These are phyloP conservation scores for Masnerella sp. DNA, from an alignment of 2,888 invertebrate genomes.

Conservation along the genomic window DNA sequence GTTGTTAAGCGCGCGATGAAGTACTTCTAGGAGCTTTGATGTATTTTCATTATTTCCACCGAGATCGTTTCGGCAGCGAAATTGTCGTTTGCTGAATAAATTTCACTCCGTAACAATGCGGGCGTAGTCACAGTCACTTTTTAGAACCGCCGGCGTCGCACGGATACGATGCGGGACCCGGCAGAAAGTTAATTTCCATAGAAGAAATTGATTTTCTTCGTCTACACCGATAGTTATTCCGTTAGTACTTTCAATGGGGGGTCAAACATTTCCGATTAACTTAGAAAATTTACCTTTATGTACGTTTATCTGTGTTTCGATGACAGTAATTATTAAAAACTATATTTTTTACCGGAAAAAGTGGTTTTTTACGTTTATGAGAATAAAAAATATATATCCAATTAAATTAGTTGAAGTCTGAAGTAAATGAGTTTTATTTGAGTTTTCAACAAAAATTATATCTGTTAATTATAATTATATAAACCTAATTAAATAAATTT, in stretches of 20 bases:
- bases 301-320: too few species aligned
- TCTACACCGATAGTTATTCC: slow-evolving; percentile 22
- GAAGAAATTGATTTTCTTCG: slow-evolving; percentile 57
- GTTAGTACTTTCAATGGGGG: neutral
- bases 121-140: slow-evolving; percentile 52
- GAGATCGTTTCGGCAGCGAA: slow-evolving; percentile 38
- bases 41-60: slow-evolving; percentile 53
- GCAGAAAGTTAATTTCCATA: slow-evolving; percentile 60
- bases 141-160: slow-evolving; percentile 47
- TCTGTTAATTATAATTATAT: too few species aligned
- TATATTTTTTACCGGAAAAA: too few species aligned
- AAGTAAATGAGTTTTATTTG: too few species aligned
- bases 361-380: too few species aligned
- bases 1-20: slow-evolving; percentile 26
- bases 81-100: slow-evolving; percentile 59
- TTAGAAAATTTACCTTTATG: too few species aligned
- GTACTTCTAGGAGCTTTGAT: slow-evolving; percentile 40
- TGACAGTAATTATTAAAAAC: too few species aligned
- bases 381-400: too few species aligned
- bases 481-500: too few species aligned
- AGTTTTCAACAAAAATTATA: too few species aligned
- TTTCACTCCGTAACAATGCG: slow-evolving; percentile 56
- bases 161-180: slow-evolving; percentile 55
- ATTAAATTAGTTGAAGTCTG: too few species aligned
- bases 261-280: slow-evolving; percentile 24